phyloP scores from a whole-genome alignment of 2,113 vertebrate genomes.

The Aplodontia rufa region DNA sequence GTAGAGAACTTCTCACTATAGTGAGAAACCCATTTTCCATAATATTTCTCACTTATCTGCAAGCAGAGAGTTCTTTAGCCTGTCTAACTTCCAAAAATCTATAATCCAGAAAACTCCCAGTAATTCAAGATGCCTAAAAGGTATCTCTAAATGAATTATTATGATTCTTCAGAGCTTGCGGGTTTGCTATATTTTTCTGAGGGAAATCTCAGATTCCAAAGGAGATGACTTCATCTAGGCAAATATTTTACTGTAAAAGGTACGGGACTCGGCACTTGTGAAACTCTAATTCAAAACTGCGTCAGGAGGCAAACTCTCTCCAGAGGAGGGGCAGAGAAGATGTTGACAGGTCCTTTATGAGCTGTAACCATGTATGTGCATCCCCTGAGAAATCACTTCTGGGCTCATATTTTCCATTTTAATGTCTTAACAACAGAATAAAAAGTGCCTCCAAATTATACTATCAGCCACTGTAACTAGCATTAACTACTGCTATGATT shows the following conservation, averaged over 20 bases:
- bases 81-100: not conserved
- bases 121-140: not conserved
- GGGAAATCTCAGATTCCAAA: slow-evolving; percentile 57
- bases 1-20: no score
- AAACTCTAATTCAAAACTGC: slow-evolving; percentile 58
- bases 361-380: slow-evolving; percentile 16
- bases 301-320: slow-evolving; percentile 59
- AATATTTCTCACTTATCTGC: not conserved
- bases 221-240: slow-evolving; percentile 67
- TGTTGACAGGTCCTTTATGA: slow-evolving; percentile 36
- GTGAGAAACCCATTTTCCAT: not conserved
- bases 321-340: slow-evolving; percentile 29
- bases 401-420: slow-evolving; percentile 75
- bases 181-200: slow-evolving; percentile 56
- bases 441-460: slow-evolving; percentile 61
- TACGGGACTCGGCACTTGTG: slow-evolving; percentile 15
- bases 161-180: not conserved
- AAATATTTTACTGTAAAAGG: slow-evolving; percentile 72
- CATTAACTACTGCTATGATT: slow-evolving; percentile 69
- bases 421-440: slow-evolving; percentile 36
- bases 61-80: not conserved
- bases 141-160: slow-evolving; percentile 55
- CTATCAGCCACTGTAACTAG: slow-evolving; percentile 29
- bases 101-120: slow-evolving; percentile 43
- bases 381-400: slow-evolving; percentile 58